A percentile compares a stretch with the other conserved stretches of the same genome.
These are phyloP conservation scores for Beroe forskalii DNA, from an alignment of 37 sponge, comb jelly and placozoan genomes.

Conservation along the genomic window DNA sequence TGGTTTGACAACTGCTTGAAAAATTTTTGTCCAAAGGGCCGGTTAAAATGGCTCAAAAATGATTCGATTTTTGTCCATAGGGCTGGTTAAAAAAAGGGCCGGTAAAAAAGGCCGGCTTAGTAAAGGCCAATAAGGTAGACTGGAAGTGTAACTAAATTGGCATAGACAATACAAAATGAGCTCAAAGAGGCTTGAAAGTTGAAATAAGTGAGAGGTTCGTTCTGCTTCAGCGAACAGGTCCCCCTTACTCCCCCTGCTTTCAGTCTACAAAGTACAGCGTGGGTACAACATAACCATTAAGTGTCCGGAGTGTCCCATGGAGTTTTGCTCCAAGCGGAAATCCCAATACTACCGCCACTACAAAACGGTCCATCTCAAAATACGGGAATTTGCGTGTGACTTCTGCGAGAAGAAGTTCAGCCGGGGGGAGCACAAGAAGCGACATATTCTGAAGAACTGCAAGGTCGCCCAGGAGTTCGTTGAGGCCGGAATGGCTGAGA, in stretches of 20 bases:
- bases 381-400: conserved; percentile 8
- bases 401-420: conserved; percentile 34
- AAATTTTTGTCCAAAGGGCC: no score
- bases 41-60: no score
- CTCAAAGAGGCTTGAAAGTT: no score
- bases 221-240: no score
- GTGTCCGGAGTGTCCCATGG: background rate
- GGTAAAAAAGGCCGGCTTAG: no score
- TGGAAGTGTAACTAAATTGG: no score
- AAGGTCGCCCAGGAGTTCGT: conserved; percentile 1
- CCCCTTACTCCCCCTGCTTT: background rate
- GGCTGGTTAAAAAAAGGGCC: no score
- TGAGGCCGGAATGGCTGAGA: background rate
- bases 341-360: conserved; percentile 37
- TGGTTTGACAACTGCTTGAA: no score
- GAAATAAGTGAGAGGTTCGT: background rate
- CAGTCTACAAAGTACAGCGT: background rate
- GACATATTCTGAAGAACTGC: conserved; percentile 43
- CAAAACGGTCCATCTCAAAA: conserved; percentile 41
- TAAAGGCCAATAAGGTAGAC: no score
- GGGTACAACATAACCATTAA: conserved; percentile 28
- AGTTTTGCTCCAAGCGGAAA: conserved; percentile 27
- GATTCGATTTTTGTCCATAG: no score
- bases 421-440: background rate
- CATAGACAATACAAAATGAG: no score